Evolutionary conservation across 2,888 invertebrate genomes (phyloP), one percentile per base, ranked within the genome.

Genomic region (Tetanocera ferruginea): DNA sequence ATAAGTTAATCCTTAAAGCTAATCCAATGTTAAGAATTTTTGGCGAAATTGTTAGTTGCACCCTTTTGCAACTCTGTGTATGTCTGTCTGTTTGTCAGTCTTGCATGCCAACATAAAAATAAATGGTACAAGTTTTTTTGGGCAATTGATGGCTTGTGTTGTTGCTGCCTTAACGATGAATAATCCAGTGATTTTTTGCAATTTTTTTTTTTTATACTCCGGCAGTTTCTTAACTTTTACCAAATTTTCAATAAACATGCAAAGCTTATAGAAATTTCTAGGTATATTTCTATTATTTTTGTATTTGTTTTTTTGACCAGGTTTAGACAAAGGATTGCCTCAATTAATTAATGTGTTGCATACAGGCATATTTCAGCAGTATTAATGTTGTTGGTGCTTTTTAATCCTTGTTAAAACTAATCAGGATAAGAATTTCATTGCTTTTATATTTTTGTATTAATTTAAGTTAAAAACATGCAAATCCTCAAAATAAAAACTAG

Each of bases 291-390:
- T 6, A 43, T 1, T 69, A 17, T 43, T 37, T 49, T 25, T 43
- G 2, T 6, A 43, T 1, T n/a, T 34, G 11, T 64, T 60, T 60
- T 19, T 19, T 25, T 23, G 23, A 14, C 25, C 25, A 9, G 57
- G 1, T 43, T 43, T 43, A 43, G 34, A 51, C 52, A 19, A 52
- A 25, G 52, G 55, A 31, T 55, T 37, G 49, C 34, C 64, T 51
- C 51, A 23, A 74, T 74, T 74, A 74, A 74, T 74, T 74, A 74
- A 74, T 74, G 74, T 74, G 64, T 66, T 74, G 74, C 74, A 64
- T 52, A 74, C 51, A 51, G 49, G 64, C 52, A 74, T 49, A 25
- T 52, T 74, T 64, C 23, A 23, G 43, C n/a, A 5, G 11, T 43
- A 14, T 67, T 67, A 9, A n/a, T 66, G 11, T 64, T 17, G 19